Percentiles rank a stretch among this genome's conserved stretches.
Evolutionary conservation across 2,113 vertebrate species (phyloP).

Genomic region (Rhabdornis inornatus): DNA sequence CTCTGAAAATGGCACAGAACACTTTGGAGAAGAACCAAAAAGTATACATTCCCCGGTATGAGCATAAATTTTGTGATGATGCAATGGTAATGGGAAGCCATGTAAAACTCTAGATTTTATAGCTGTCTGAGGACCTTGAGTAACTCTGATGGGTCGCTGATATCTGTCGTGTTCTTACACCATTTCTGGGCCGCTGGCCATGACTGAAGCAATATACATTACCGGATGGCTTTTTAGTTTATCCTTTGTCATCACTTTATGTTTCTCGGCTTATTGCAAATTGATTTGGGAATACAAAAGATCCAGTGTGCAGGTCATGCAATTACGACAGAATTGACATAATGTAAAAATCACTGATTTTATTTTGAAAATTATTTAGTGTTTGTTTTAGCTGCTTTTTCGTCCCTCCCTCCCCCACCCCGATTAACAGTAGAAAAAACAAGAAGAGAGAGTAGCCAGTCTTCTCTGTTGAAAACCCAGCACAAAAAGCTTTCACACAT

Average conservation of each 20-base stretch:
- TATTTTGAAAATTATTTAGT: neutral
- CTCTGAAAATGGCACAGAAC: slow-evolving; percentile 86
- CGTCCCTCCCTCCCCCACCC: accelerated
- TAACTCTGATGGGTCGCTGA: neutral
- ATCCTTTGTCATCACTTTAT: neutral
- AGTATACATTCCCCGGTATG: slow-evolving; percentile 73
- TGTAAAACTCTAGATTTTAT: neutral
- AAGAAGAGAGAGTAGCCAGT: neutral
- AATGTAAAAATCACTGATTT: neutral
- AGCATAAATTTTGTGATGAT: neutral
- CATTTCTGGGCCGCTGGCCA: neutral
- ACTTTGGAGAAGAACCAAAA: slow-evolving; percentile 80
- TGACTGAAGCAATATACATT: neutral
- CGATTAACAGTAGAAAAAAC: neutral
- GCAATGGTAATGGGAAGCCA: neutral
- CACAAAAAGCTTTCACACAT: neutral
- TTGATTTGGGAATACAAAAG: neutral
- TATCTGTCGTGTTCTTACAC: neutral
- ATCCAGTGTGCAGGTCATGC: neutral
- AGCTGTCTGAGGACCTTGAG: neutral
- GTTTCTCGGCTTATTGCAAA: neutral
- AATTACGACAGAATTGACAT: neutral
- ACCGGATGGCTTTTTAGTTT: neutral
- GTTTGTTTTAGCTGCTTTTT: neutral
- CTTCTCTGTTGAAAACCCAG: neutral